phyloP scores from a whole-genome alignment of 2,888 invertebrate genomes.

The Dynastes maya region DNA sequence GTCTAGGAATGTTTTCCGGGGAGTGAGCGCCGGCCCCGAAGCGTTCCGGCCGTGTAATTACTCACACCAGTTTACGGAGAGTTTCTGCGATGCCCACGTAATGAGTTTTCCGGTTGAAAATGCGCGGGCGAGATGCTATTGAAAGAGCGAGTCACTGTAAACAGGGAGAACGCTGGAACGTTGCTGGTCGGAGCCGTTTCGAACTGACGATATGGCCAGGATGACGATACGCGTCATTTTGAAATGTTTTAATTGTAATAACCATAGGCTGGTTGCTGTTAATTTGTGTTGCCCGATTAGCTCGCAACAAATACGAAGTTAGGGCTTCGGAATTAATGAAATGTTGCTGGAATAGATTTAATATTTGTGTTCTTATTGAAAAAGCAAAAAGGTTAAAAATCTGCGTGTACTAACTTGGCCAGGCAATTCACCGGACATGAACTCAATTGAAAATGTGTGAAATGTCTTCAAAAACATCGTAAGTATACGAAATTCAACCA shows the following conservation, averaged over 20 bases:
- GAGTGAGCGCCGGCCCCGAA: slow-evolving; percentile 2
- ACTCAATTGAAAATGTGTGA: too few relatives aligned
- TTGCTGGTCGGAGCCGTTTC: slow-evolving; percentile 2
- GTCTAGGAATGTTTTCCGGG: slow-evolving; percentile 36
- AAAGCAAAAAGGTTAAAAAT: too few relatives aligned
- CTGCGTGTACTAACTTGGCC: too few relatives aligned
- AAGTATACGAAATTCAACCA: too few relatives aligned
- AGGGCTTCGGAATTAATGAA: not conserved
- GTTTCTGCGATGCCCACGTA: slow-evolving; percentile 35
- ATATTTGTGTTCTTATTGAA: too few relatives aligned
- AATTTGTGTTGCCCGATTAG: slow-evolving; percentile 5
- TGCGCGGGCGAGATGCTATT: not conserved
- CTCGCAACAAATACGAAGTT: not conserved
- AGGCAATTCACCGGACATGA: too few relatives aligned
- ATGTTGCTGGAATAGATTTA: too few relatives aligned
- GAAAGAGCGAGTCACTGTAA: not conserved
- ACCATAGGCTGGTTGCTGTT: not conserved
- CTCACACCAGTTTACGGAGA: slow-evolving; percentile 29
- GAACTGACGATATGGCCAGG: not conserved
- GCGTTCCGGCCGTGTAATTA: slow-evolving; percentile 34
- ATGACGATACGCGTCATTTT: slow-evolving; percentile 2
- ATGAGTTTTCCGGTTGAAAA: slow-evolving; percentile 40
- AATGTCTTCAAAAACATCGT: too few relatives aligned
- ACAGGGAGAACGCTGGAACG: not conserved
- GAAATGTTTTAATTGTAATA: slow-evolving; percentile 40